Evolutionary conservation across 2,888 invertebrate species (phyloP).

Genomic region (Perizoma flavofasciatum): DNA sequence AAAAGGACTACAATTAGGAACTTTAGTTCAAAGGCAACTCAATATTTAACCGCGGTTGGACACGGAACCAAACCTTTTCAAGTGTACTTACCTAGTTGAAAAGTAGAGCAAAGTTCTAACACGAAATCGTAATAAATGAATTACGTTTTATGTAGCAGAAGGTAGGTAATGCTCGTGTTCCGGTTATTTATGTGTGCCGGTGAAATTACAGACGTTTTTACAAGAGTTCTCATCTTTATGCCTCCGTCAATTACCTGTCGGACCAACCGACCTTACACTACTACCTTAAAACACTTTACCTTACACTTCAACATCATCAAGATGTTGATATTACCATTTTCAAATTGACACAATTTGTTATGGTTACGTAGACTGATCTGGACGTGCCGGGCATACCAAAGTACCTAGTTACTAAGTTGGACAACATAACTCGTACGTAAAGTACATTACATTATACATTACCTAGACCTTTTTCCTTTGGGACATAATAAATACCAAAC

Average conservation of each 20-base stretch:
- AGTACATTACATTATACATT: conserved; percentile 9
- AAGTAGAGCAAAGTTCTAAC: conserved; percentile 19
- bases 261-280: no score
- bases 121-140: neutral
- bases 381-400: conserved; percentile 14
- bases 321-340: no score
- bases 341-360: no score
- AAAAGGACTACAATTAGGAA: conserved; percentile 29
- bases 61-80: conserved; percentile 8
- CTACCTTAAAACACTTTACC: no score
- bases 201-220: no score
- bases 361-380: neutral
- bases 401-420: neutral
- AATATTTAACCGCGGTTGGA: conserved; percentile 12
- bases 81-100: conserved; percentile 11
- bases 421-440: no score
- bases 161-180: no score
- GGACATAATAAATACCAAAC: conserved; percentile 17
- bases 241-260: no score
- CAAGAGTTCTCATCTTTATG: no score
- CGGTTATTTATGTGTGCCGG: no score
- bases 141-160: no score
- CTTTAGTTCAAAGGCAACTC: conserved; percentile 23
- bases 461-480: conserved; percentile 22
- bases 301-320: no score